These are phyloP conservation scores for Channa maculata DNA, from an alignment of 2,113 vertebrate species.

Conservation along the genomic window DNA sequence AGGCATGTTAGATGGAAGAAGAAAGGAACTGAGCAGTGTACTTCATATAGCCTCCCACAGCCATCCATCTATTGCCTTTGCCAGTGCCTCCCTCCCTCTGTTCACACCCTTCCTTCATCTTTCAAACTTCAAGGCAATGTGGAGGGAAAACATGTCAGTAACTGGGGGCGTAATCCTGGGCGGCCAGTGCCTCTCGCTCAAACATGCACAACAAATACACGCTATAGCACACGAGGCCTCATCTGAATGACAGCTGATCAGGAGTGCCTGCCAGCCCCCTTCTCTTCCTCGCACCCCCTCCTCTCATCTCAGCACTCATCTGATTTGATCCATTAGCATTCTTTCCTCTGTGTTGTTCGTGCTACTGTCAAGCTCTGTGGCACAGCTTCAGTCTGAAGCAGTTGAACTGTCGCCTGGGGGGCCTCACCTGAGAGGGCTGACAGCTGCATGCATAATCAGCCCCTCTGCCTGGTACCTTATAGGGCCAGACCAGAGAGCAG, in stretches of 20 bases:
- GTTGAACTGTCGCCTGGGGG: constrained; percentile 84
- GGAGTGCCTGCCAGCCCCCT: constrained; percentile 72
- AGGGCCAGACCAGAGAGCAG: constrained; percentile 60
- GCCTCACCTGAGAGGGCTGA: constrained; percentile 82
- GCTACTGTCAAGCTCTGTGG: constrained; percentile 76
- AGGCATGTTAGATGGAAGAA: constrained; percentile 63
- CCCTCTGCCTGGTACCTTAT: constrained; percentile 62
- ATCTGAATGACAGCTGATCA: constrained; percentile 81
- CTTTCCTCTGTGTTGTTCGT: constrained; percentile 74
- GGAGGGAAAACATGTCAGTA: constrained; percentile 80
- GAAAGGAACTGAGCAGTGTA: constrained; percentile 64
- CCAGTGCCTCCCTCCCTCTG: constrained; percentile 53
- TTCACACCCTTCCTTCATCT: constrained; percentile 75
- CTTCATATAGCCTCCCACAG: constrained; percentile 76
- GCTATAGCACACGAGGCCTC: constrained; percentile 46
- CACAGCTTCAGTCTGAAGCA: constrained; percentile 77
- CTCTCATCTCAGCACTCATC: constrained; percentile 79
- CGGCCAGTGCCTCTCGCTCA: constrained; percentile 75
- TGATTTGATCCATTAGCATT: constrained; percentile 81
- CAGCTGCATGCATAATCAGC: constrained; percentile 83
- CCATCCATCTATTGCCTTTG: constrained; percentile 69
- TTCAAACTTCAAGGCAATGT: constrained; percentile 77
- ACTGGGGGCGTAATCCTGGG: constrained; percentile 79
- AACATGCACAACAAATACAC: constrained; percentile 75
- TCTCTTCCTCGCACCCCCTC: constrained; percentile 25